Percentiles rank a stretch among this genome's conserved stretches.
These are phyloP conservation scores for Eulithis prunata DNA, from an alignment of 2,888 invertebrate species.

Conservation along the genomic window DNA sequence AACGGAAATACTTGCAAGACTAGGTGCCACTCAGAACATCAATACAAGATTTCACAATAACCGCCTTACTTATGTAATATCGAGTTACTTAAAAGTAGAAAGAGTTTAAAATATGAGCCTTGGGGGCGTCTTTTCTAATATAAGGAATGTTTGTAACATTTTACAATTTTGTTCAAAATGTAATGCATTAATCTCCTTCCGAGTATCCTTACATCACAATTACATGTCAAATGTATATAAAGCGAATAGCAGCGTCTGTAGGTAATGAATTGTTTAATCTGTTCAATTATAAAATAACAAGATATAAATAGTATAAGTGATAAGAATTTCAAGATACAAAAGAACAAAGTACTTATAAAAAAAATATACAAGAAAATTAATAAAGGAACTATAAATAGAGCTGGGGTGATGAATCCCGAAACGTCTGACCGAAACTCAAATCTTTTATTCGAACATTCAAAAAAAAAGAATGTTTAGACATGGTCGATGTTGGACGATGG, in stretches of 20 bases:
- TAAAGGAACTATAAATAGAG: slow-evolving; percentile 33
- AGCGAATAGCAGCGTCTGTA: slow-evolving; percentile 3
- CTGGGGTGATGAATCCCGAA: slow-evolving; percentile 19
- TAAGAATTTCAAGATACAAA: slow-evolving; percentile 10
- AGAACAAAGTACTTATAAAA: slow-evolving; percentile 13
- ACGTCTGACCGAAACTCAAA: slow-evolving; percentile 21
- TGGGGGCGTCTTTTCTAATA: slow-evolving; percentile 57
- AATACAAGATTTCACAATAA: slow-evolving; percentile 51
- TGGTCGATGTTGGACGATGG: slow-evolving; percentile 67
- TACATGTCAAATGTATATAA: slow-evolving; percentile 2
- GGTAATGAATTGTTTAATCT: background rate
- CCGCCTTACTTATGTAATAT: slow-evolving; percentile 56
- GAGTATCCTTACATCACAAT: slow-evolving; percentile 13
- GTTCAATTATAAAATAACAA: background rate
- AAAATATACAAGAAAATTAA: slow-evolving; percentile 30
- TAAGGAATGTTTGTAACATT: slow-evolving; percentile 52
- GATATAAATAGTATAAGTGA: background rate
- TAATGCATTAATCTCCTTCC: slow-evolving; percentile 22
- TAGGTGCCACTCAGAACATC: slow-evolving; percentile 63
- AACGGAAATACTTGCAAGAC: slow-evolving; percentile 65
- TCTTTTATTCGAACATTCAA: background rate
- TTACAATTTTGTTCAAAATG: slow-evolving; percentile 35
- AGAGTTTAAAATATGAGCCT: slow-evolving; percentile 50
- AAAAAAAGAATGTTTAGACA: slow-evolving; percentile 53
- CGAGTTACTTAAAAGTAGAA: slow-evolving; percentile 46